Percentiles rank a stretch among this genome's conserved stretches.
phyloP scores from a whole-genome alignment of 2,888 invertebrate genomes.

The Tetanocera ferruginea region DNA sequence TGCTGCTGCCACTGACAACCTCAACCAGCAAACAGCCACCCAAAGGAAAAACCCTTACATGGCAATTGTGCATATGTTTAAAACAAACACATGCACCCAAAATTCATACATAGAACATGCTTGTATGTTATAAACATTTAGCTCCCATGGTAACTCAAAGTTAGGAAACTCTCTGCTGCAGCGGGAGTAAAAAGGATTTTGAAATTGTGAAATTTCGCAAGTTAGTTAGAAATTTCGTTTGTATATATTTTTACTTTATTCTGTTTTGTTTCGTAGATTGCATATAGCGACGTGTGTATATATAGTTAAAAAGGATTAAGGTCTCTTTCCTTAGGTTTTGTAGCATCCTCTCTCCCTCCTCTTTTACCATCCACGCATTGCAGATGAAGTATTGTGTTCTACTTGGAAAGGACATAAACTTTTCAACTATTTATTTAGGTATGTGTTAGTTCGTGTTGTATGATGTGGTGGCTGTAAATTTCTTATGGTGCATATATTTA shows the following conservation, averaged over 20 bases:
- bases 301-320: constrained; percentile 25
- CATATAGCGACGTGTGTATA: constrained; percentile 32
- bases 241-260: constrained; percentile 37
- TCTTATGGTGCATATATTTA: neutral
- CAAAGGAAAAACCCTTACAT: neutral
- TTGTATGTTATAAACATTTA: neutral
- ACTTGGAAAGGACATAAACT: constrained; percentile 42
- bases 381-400: constrained; percentile 29
- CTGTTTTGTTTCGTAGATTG: constrained; percentile 41
- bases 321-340: neutral
- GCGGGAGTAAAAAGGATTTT: constrained; percentile 46
- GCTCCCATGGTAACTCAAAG: constrained; percentile 25
- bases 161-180: constrained; percentile 22
- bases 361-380: constrained; percentile 10
- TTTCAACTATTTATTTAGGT: constrained; percentile 35
- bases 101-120: constrained; percentile 55
- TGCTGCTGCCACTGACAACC: constrained; percentile 21
- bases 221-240: constrained; percentile 53
- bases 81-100: neutral
- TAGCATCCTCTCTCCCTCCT: neutral
- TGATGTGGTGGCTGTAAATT: neutral
- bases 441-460: neutral
- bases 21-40: constrained; percentile 26
- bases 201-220: constrained; percentile 57
- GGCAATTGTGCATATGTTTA: constrained; percentile 9